Conservation (phyloP, 2,797 vertebrate species). For the Chelon auratus region DNA sequence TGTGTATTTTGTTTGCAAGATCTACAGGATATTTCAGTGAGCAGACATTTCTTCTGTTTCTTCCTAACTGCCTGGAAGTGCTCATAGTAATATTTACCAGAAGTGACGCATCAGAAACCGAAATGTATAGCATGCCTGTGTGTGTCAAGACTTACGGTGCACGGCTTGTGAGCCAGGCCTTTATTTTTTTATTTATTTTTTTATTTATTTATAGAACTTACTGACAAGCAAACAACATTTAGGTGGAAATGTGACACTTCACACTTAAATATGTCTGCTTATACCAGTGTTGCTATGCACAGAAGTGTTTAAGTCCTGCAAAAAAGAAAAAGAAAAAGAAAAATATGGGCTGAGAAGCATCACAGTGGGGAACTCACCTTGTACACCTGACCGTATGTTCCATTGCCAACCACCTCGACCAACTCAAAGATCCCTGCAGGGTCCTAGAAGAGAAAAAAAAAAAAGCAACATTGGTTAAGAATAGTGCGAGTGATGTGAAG, state of each 20-base stretch:
- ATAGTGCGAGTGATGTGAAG: not conserved
- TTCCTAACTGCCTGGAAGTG: constrained; percentile 35
- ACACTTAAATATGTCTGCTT: not conserved
- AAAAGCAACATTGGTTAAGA: not conserved
- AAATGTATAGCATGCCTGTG: not conserved
- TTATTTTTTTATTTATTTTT: not conserved
- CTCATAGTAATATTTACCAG: constrained; percentile 12
- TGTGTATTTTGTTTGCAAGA: not conserved
- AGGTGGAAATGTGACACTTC: not conserved
- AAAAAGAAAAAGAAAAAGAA: not conserved
- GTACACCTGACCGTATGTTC: constrained; percentile 95
- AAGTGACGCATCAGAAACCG: constrained; percentile 17
- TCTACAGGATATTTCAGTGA: constrained; percentile 45
- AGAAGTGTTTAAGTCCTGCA: not conserved
- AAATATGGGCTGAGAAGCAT: not conserved
- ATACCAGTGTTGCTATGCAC: not conserved
- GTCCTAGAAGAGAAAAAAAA: constrained; percentile 83
- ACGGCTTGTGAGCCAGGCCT: not conserved
- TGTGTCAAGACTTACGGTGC: not conserved
- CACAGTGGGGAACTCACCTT: constrained; percentile 84
- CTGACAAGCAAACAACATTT: not conserved
- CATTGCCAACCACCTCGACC: constrained; percentile 95
- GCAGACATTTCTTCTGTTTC: constrained; percentile 8
- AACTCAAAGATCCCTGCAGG: constrained; percentile 96
- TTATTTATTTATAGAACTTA: too few species aligned